Base-by-base conservation (phyloP, 2,113 vertebrate species). In the Cavia aperea region DNA sequence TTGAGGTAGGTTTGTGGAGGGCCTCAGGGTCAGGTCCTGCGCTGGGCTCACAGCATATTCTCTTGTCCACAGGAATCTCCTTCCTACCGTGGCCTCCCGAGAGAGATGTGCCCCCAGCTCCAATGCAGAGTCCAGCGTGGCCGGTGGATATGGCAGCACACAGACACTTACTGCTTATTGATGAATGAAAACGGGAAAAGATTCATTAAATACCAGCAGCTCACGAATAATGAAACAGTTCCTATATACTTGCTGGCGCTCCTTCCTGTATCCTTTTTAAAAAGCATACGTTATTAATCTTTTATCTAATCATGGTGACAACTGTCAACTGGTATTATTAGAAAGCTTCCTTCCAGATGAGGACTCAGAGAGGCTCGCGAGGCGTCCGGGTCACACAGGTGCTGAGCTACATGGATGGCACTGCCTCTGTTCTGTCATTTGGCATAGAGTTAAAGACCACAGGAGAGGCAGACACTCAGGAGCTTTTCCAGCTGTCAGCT, bases 71-170 rank as follows among this genome's bases (percentile, higher is more conserved):
- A 0, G 1, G 39, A 1, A 21, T 26, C 43, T 36, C 63, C 18
- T 33, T 4, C 7, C 81, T 11, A 4, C 63, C 0, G 5, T 3
- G 16, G 39, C 29, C 33, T 49, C 88, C 58, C 18, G 26, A 14
- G 3, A 14, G 2, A 0, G 2, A 54, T 49, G 0, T 1, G 26
- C 66, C 82, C 82, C 21, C 56, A 23, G 79, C 51, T 84, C 90
- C 29, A 2, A 54, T 31, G 36, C 29, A 19, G 63, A 56, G 58
- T 39, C 68, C n/a, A n/a, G 68, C 29, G 5, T 2, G 7, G n/a
- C 5, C 14, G 0, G 0, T 4, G 43, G 68, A 36, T 19, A 29
- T 0, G 7, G 56, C 0, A 26, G 56, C n/a, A 31, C 2, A 60
- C 24, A 7, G 23, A 66, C 39, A 3, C 83, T 39, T 39, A 56